Evolutionary conservation across 2,113 vertebrate genomes (phyloP).

Genomic region (Hippotragus niger): DNA sequence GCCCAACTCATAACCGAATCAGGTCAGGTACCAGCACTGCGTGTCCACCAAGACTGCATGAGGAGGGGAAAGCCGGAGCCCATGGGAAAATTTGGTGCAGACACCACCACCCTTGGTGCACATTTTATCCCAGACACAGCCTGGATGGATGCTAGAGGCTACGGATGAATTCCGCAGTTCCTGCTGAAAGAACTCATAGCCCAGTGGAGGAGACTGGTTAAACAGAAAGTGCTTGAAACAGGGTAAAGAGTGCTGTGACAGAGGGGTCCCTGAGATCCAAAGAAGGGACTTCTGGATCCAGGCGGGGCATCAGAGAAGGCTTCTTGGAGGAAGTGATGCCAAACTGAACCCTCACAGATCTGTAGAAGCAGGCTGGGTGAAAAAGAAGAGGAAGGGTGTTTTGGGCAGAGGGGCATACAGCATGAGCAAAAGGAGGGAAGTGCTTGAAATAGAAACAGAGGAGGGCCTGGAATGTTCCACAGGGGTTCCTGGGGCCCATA

Average conservation of each 20-base stretch:
- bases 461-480: neutral
- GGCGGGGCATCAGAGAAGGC: neutral
- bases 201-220: neutral
- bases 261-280: neutral
- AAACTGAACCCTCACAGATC: too few species aligned
- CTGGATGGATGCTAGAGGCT: neutral
- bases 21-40: neutral
- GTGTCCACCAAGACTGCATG: too few species aligned
- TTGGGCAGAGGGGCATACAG: neutral
- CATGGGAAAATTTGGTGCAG: neutral
- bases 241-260: neutral
- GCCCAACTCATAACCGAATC: fast-evolving
- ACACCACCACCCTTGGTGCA: neutral
- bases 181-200: neutral
- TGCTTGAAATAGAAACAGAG: neutral
- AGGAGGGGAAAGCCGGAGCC: neutral
- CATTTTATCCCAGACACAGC: neutral
- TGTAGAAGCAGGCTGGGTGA: neutral
- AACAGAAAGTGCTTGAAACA: neutral
- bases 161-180: neutral
- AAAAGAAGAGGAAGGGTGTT: neutral
- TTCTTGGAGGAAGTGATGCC: neutral
- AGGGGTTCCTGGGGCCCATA: neutral
- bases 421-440: neutral
- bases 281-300: neutral